Evolutionary conservation across 1,140 invertebrate species (phyloP).

Genomic region (Meloidogyne exigua): DNA sequence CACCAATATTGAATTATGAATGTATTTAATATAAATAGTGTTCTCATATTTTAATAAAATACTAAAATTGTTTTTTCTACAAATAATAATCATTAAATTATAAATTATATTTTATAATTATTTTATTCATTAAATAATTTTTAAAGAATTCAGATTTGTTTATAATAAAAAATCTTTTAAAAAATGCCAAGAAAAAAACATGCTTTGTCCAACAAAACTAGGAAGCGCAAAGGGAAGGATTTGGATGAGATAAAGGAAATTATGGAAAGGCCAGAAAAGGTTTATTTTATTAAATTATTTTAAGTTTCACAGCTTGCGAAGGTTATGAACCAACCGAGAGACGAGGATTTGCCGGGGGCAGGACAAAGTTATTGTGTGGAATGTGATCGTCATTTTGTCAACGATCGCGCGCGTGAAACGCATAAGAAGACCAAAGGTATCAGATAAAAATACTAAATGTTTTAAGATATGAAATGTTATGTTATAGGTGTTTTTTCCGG

Average conservation of each 20-base stretch:
- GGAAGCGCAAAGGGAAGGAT: slow-evolving; percentile 66
- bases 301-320: slow-evolving; percentile 39
- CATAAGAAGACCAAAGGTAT: slow-evolving; percentile 55
- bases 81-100: no score
- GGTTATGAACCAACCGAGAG: slow-evolving; percentile 60
- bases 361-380: slow-evolving; percentile 67
- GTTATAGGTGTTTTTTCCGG: no score
- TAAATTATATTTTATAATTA: no score
- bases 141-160: background rate
- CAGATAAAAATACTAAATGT: background rate
- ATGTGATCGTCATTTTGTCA: slow-evolving; percentile 64
- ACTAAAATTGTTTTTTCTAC: no score
- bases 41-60: no score
- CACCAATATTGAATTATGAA: no score
- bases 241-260: slow-evolving; percentile 67
- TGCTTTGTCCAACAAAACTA: slow-evolving; percentile 46
- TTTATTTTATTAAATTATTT: slow-evolving; percentile 1
- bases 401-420: slow-evolving; percentile 21
- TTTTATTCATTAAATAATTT: background rate
- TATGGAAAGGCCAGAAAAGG: slow-evolving; percentile 64
- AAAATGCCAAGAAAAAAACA: slow-evolving; percentile 60
- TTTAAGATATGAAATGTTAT: no score
- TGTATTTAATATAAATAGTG: no score
- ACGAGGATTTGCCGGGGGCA: slow-evolving; percentile 66
- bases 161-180: no score